Evolutionary conservation across 2,797 vertebrate genomes (phyloP).

Genomic region (Anas acuta): DNA sequence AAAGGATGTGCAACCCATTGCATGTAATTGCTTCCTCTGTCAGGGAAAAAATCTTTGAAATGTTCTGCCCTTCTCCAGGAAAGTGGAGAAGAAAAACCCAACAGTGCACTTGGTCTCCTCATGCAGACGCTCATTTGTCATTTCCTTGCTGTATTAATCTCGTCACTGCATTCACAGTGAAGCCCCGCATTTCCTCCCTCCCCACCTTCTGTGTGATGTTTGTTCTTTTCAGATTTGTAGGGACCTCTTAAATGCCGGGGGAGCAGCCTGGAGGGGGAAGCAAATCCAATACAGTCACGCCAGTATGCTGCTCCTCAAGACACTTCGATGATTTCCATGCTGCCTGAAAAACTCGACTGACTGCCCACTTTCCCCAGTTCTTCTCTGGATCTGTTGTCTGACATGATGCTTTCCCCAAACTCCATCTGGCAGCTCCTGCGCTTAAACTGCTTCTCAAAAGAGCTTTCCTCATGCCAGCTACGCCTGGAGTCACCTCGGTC

Average conservation of each 20-base stretch:
- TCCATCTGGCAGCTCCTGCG: constrained; percentile 97
- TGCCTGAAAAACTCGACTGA: constrained; percentile 92
- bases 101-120: neutral
- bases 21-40: neutral
- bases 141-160: neutral
- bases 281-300: neutral
- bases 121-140: neutral
- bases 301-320: constrained; percentile 81
- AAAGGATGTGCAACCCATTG: constrained; percentile 30
- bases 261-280: neutral
- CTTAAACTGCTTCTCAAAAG: constrained; percentile 97
- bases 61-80: constrained; percentile 24
- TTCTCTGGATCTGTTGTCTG: constrained; percentile 85
- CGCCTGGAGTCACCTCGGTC: constrained; percentile 88
- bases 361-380: constrained; percentile 87
- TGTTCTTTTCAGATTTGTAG: constrained; percentile 78
- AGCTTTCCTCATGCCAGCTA: constrained; percentile 97
- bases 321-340: constrained; percentile 97
- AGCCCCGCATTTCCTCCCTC: constrained; percentile 39
- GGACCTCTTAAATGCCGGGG: constrained; percentile 46
- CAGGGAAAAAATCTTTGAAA: neutral
- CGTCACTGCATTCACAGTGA: constrained; percentile 24
- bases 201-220: neutral
- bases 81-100: neutral
- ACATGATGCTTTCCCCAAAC: constrained; percentile 87